Evolutionary conservation across 2,113 vertebrate species (phyloP).

Genomic region (Boulengeromyrus knoepffleri): DNA sequence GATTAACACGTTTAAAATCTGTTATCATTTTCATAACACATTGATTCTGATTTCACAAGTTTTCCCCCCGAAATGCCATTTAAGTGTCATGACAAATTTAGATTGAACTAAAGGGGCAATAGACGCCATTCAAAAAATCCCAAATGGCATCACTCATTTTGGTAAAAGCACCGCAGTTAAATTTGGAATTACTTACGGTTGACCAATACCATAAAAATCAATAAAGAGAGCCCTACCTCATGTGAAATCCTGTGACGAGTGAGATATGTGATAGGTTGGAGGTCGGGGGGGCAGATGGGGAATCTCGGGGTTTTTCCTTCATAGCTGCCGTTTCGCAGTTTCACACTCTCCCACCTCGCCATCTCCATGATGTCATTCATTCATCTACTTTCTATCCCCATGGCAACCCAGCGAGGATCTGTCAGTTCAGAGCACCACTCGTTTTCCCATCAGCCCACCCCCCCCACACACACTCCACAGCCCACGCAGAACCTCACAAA

Average conservation of each 20-base stretch:
- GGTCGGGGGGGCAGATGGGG: background rate
- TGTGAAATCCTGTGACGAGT: constrained; percentile 49
- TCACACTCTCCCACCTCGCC: constrained; percentile 63
- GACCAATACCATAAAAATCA: background rate
- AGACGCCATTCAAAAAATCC: background rate
- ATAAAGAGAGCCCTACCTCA: constrained; percentile 51
- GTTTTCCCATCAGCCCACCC: background rate
- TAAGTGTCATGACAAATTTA: background rate
- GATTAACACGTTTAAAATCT: background rate
- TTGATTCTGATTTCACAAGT: background rate
- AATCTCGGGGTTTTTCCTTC: constrained; percentile 31
- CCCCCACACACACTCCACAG: background rate
- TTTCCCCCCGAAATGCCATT: background rate
- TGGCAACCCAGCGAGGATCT: constrained; percentile 58
- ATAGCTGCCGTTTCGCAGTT: constrained; percentile 61
- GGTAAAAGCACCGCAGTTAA: background rate
- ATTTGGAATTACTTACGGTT: background rate
- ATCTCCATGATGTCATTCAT: constrained; percentile 60
- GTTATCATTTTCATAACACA: background rate
- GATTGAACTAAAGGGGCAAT: background rate
- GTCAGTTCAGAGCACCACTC: constrained; percentile 39
- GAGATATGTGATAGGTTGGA: background rate
- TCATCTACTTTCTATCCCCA: constrained; percentile 67
- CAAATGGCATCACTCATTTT: background rate
- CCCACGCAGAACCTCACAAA: background rate